phyloP scores from a whole-genome alignment of 2,888 invertebrate genomes.

The Cryptus viduatorius region DNA sequence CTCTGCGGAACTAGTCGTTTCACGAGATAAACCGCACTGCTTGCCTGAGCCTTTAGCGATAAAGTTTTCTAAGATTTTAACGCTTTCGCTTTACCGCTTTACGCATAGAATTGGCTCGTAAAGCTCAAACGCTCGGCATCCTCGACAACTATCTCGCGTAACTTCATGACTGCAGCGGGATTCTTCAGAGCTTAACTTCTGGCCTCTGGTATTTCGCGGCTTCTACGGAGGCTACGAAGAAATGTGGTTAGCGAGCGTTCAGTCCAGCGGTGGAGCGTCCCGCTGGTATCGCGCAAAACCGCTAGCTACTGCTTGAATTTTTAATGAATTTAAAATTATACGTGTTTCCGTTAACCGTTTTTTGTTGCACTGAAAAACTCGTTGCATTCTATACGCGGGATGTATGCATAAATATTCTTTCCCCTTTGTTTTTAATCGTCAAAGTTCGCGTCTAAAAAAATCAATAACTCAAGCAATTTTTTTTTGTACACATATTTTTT shows the following conservation, averaged over 20 bases:
- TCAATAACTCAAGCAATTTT: no score
- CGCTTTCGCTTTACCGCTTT: neutral
- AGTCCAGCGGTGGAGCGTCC: constrained; percentile 2
- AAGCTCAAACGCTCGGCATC: constrained; percentile 1
- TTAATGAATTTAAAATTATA: constrained; percentile 52
- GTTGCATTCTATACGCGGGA: neutral
- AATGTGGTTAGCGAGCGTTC: neutral
- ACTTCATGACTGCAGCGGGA: constrained; percentile 4
- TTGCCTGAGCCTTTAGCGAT: neutral
- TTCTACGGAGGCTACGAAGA: neutral
- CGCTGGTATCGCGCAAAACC: neutral
- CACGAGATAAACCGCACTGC: neutral
- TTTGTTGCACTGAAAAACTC: constrained; percentile 17
- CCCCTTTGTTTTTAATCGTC: no score
- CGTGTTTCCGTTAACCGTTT: neutral
- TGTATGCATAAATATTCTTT: no score
- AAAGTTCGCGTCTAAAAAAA: no score
- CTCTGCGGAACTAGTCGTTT: neutral
- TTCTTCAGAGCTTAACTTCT: constrained; percentile 40
- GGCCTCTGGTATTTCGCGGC: constrained; percentile 4
- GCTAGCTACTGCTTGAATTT: constrained; percentile 33
- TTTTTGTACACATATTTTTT: no score
- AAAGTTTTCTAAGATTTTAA: constrained; percentile 43
- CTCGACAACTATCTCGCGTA: neutral
- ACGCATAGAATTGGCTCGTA: constrained; percentile 15